These are phyloP conservation scores for Onychorhynchus coronatus DNA, from an alignment of 2,113 vertebrate genomes.

Conservation along the genomic window DNA sequence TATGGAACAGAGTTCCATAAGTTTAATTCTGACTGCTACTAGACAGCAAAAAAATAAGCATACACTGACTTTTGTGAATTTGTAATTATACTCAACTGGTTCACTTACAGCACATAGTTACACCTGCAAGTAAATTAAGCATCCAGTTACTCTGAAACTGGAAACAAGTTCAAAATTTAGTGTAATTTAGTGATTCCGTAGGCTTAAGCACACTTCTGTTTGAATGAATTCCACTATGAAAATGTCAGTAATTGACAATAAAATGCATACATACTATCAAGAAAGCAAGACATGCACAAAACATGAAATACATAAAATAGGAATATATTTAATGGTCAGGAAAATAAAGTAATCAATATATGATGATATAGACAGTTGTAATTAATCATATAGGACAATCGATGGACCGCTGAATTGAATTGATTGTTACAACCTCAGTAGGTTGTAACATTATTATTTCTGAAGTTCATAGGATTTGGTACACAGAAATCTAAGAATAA, in stretches of 20 bases:
- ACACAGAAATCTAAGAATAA: not conserved
- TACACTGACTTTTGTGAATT: not conserved
- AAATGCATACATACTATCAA: not conserved
- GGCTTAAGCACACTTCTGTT: not conserved
- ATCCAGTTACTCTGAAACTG: not conserved
- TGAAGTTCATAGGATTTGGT: not conserved
- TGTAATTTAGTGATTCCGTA: not conserved
- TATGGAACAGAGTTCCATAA: not conserved
- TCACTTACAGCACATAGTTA: not conserved
- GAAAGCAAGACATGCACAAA: not conserved
- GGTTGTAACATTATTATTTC: not conserved
- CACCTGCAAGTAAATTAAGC: not conserved
- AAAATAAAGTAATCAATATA: not conserved
- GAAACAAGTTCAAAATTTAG: not conserved
- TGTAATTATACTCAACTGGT: not conserved
- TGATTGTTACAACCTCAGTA: not conserved
- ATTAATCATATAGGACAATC: not conserved
- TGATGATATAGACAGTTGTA: not conserved
- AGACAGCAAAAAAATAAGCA: not conserved
- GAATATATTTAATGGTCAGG: not conserved
- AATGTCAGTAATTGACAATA: not conserved
- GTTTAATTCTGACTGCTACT: not conserved
- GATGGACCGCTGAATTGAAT: not conserved
- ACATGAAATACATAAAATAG: not conserved
- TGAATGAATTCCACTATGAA: not conserved